phyloP scores from a whole-genome alignment of 2,797 vertebrate species.

The Anas bahamensis region DNA sequence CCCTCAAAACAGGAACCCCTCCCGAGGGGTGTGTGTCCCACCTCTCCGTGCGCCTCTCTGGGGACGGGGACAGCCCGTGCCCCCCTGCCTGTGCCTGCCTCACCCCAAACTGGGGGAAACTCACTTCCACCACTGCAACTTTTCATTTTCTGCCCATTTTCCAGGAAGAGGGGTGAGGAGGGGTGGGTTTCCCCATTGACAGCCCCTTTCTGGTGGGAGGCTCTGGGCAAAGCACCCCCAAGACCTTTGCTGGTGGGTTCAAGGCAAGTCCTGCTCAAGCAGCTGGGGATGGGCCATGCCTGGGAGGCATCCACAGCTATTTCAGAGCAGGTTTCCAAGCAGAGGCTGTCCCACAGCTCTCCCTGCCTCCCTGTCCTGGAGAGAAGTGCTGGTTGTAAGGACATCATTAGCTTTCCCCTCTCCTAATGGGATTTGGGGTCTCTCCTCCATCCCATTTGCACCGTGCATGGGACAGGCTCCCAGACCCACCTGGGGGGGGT shows the following conservation, averaged over 20 bases:
- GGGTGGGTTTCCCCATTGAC: neutral
- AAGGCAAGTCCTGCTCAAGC: neutral
- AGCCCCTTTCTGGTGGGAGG: neutral
- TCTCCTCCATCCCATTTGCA: neutral
- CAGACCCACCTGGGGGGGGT: neutral
- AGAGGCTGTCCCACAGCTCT: neutral
- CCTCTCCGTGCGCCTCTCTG: neutral
- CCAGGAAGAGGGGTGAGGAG: neutral
- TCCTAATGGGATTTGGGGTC: neutral
- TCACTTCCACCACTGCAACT: neutral
- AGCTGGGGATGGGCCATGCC: neutral
- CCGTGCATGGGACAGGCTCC: neutral
- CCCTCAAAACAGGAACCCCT: constrained; percentile 64
- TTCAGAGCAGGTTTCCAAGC: neutral
- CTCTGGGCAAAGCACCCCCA: neutral
- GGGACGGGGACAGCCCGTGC: neutral
- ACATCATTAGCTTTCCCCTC: neutral
- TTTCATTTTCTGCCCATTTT: neutral
- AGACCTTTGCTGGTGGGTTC: neutral
- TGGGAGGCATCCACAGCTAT: neutral
- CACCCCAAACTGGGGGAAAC: neutral
- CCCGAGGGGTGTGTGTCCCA: constrained; percentile 34
- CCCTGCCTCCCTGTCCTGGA: neutral
- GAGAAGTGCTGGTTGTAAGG: neutral
- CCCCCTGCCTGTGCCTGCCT: neutral